Conservation (phyloP, 2,888 invertebrate species). For the Ariolimax columbianus region DNA sequence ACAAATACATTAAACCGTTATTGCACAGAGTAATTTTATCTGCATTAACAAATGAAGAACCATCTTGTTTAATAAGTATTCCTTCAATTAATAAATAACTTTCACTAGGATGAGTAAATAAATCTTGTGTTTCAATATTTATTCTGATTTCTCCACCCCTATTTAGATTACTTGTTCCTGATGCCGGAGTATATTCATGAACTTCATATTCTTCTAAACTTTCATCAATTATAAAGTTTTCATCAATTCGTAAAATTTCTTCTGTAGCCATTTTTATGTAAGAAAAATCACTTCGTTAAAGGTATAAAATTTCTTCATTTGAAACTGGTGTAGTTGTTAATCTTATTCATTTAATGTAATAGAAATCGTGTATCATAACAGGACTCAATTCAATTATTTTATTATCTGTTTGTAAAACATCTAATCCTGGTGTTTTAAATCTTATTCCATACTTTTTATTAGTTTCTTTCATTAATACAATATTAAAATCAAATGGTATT, state of each 20-base stretch:
- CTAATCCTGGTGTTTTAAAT: neutral
- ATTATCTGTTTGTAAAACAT: neutral
- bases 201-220: conserved; percentile 24
- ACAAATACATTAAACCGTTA: neutral
- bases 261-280: conserved; percentile 1
- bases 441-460: neutral
- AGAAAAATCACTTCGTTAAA: neutral
- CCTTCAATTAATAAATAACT: conserved; percentile 27
- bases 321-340: neutral
- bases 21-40: neutral
- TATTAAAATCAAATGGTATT: neutral
- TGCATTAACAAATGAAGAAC: neutral
- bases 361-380: neutral
- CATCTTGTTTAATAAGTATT: neutral
- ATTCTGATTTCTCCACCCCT: conserved; percentile 26
- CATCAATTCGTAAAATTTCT: conserved; percentile 21
- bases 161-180: neutral
- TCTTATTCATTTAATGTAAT: neutral
- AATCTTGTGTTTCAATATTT: conserved; percentile 10
- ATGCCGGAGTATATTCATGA: conserved; percentile 2
- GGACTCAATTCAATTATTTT: neutral
- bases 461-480: neutral
- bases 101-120: conserved; percentile 3
- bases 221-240: neutral
- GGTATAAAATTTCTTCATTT: neutral